Base-by-base conservation (phyloP, 2,113 vertebrate species). In the Blennius ocellaris region DNA sequence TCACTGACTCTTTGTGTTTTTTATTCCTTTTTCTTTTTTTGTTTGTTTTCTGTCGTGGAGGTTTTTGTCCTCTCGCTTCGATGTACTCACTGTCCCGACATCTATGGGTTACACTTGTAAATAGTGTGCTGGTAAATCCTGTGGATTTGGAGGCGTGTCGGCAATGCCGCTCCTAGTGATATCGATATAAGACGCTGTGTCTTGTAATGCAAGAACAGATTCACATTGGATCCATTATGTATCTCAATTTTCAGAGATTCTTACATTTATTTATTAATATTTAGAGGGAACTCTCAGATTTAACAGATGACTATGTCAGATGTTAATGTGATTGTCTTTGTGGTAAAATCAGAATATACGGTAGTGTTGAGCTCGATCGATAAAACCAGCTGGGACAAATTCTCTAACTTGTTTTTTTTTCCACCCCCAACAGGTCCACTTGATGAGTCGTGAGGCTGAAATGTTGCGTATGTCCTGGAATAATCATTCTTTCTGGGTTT, bases 181-280 rank as follows among this genome's bases (percentile, higher is more conserved):
- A 59, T 41, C 56, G 41, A 36, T 81, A 86, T 84, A 83, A 92
- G 90, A 90, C 93, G 71, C 7, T 8, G 53, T 77, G 89, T 87
- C 93, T 94, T 92, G 76, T 95, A 90, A 79, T 14, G 12, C 49
- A 66, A 78, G 67, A 87, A 85, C 88, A 75, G 96, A 96, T 97
- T 95, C 96, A 97, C 86, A 94, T 96, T 97, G 97, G 92, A 98
- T 95, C 95, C 94, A 80, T 30, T 87, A 82, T 81, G 96, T 98
- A 94, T 68, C 87, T 93, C 91, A 76, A 50, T 77, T 50, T 71
- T 79, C 92, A 89, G 89, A 47, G 6, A 64, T 59, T 30, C 4
- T 4, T 61, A 40, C 50, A 47, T 11, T 12, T 14, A 3, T 48
- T 30, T 49, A 55, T 36, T 30, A 76, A 70, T 54, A 6, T 69